These are phyloP conservation scores for Eucera pruinosa DNA, from an alignment of 2,888 invertebrate species.

Conservation along the genomic window DNA sequence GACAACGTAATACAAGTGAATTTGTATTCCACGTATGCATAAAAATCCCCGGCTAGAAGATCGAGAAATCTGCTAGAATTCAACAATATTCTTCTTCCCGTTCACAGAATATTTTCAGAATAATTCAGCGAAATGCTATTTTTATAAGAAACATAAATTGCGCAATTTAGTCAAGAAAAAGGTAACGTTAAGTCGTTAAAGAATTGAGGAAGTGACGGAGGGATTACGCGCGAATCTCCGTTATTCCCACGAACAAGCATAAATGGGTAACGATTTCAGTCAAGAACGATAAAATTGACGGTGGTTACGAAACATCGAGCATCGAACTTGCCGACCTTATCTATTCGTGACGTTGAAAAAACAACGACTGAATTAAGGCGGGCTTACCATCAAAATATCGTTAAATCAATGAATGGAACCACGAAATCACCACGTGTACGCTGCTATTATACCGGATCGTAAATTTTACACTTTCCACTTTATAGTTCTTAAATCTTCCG, in stretches of 20 bases:
- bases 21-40: no score
- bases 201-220: slow-evolving; percentile 6
- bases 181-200: no score
- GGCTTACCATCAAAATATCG: background rate
- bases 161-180: no score
- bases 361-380: background rate
- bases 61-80: no score
- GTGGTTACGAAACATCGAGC: slow-evolving; percentile 5
- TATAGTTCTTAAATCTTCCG: no score
- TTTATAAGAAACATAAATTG: no score
- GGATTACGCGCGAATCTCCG: slow-evolving; percentile 26
- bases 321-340: slow-evolving; percentile 8
- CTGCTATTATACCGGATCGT: background rate
- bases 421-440: background rate
- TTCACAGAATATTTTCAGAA: no score
- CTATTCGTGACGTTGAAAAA: background rate
- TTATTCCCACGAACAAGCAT: slow-evolving; percentile 40
- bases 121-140: no score
- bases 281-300: slow-evolving; percentile 23
- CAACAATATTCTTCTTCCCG: no score
- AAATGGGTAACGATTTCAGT: slow-evolving; percentile 9
- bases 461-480: no score
- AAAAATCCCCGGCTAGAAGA: no score
- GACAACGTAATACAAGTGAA: no score
- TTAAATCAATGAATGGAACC: background rate